These are phyloP conservation scores for Parus major DNA, from an alignment of 2,113 vertebrate genomes.

Conservation along the genomic window DNA sequence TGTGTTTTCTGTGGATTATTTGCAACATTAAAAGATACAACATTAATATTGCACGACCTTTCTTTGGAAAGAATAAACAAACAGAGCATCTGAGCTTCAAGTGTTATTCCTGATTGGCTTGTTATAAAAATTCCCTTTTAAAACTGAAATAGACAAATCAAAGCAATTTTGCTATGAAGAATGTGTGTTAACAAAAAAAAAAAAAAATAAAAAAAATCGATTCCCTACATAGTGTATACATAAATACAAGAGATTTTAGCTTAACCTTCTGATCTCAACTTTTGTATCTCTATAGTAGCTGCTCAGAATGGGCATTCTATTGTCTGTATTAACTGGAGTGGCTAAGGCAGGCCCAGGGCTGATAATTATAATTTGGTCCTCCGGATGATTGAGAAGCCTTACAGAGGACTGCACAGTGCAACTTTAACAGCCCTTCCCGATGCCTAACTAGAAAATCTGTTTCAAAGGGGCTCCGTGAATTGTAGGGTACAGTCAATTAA, in stretches of 20 bases:
- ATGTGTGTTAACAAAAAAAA: neutral
- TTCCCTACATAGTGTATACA: neutral
- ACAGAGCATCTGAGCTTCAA: neutral
- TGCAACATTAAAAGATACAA: neutral
- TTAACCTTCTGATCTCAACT: constrained; percentile 30
- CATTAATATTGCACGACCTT: constrained; percentile 30
- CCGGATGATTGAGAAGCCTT: neutral
- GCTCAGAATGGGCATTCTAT: constrained; percentile 1
- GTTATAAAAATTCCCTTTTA: constrained; percentile 41
- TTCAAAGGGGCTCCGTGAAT: constrained; percentile 64
- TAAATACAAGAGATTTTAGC: constrained; percentile 35
- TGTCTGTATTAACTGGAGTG: constrained; percentile 16
- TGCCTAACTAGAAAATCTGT: constrained; percentile 52
- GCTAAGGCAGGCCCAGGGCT: constrained; percentile 8
- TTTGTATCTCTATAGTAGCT: neutral
- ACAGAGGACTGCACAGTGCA: neutral
- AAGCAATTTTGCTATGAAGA: constrained; percentile 5
- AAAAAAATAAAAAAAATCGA: neutral
- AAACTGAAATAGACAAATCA: constrained; percentile 42
- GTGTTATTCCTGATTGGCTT: constrained; percentile 1
- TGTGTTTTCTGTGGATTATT: neutral
- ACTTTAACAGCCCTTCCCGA: constrained; percentile 31
- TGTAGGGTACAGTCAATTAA: constrained; percentile 74
- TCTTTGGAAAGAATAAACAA: neutral
- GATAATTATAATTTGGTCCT: constrained; percentile 32